A percentile compares a stretch with the other conserved stretches of the same genome.
phyloP scores from a whole-genome alignment of 2,797 vertebrate species.

The Allobates femoralis region DNA sequence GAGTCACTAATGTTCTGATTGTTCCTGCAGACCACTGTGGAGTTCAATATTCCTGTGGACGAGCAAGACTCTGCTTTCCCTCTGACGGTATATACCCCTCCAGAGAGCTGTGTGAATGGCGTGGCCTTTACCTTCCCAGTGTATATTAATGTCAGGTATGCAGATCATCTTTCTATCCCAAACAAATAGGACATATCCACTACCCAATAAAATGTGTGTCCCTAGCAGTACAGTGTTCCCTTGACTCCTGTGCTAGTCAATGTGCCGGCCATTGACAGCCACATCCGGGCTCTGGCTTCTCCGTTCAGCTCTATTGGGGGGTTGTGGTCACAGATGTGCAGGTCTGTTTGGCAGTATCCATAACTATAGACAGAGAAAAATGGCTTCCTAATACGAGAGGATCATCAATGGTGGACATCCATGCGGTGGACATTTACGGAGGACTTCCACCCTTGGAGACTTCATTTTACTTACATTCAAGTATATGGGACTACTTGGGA shows the following conservation, averaged over 20 bases:
- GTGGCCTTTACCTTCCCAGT: slow-evolving; percentile 67
- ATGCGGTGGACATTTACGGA: no score
- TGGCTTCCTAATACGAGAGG: no score
- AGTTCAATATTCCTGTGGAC: slow-evolving; percentile 68
- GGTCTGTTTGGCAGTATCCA: background rate
- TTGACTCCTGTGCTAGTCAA: background rate
- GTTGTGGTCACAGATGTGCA: background rate
- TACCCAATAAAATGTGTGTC: background rate
- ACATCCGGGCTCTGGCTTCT: background rate
- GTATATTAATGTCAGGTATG: slow-evolving; percentile 69
- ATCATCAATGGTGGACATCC: no score
- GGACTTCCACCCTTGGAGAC: no score
- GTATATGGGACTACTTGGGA: no score
- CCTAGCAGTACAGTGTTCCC: background rate
- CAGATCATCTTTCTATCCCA: background rate
- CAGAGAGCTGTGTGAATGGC: slow-evolving; percentile 66
- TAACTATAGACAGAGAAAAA: background rate
- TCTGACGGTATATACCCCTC: slow-evolving; percentile 65
- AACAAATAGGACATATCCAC: background rate
- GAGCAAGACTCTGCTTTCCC: slow-evolving; percentile 71
- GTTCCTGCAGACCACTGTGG: slow-evolving; percentile 66
- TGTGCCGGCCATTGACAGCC: background rate
- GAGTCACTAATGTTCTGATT: background rate
- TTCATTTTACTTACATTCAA: no score
- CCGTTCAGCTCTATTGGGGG: background rate